phyloP scores from a whole-genome alignment of 2,797 vertebrate genomes.

The Cuniculus paca region DNA sequence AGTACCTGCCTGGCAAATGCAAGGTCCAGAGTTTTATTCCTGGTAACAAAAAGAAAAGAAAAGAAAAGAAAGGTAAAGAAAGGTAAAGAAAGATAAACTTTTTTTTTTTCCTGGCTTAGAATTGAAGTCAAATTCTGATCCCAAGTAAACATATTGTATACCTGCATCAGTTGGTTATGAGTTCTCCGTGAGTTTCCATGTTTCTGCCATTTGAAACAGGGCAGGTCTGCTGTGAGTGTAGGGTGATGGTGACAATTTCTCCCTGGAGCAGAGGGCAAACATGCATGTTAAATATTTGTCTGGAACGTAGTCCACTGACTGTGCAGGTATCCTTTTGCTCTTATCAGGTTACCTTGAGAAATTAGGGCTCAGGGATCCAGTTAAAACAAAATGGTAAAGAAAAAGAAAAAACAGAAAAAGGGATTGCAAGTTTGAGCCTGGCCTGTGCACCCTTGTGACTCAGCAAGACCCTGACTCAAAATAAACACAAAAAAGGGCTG shows the following conservation, averaged over 20 bases:
- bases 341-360: neutral
- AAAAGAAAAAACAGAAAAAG: neutral
- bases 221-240: neutral
- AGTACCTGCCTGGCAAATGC: too few species aligned
- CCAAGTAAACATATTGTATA: neutral
- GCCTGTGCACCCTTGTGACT: neutral
- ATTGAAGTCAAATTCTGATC: neutral
- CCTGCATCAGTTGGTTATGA: neutral
- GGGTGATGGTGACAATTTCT: neutral
- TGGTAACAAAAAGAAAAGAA: too few species aligned
- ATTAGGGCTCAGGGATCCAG: neutral
- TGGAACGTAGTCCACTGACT: neutral
- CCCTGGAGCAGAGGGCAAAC: neutral
- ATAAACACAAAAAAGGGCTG: neutral
- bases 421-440: neutral
- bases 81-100: neutral
- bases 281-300: neutral
- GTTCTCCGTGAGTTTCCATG: neutral
- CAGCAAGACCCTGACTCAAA: neutral
- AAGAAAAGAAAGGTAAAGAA: neutral
- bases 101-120: constrained; percentile 2
- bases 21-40: too few species aligned
- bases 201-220: neutral
- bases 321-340: neutral
- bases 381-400: neutral